These are phyloP conservation scores for Onthophagus taurus DNA, from an alignment of 1,140 invertebrate genomes.

Conservation along the genomic window DNA sequence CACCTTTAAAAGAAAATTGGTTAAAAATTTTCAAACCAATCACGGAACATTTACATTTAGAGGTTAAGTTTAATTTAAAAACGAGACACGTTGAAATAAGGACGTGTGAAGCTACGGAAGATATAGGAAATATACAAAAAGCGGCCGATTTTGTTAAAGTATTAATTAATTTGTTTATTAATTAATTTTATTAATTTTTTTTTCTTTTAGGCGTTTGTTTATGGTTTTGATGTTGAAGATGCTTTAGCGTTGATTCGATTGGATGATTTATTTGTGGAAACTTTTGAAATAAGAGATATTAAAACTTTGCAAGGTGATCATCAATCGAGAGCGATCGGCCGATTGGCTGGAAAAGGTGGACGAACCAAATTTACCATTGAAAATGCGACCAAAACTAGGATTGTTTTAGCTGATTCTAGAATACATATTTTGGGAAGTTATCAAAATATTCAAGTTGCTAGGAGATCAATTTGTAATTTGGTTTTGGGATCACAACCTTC, in stretches of 20 bases:
- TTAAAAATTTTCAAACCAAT: slow-evolving; percentile 93
- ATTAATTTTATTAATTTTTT: slow-evolving; percentile 19
- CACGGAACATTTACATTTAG: slow-evolving; percentile 89
- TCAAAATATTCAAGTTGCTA: slow-evolving; percentile 92
- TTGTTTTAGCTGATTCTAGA: slow-evolving; percentile 92
- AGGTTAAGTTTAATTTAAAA: slow-evolving; percentile 92
- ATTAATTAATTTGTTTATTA: slow-evolving; percentile 14
- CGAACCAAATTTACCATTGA: slow-evolving; percentile 98
- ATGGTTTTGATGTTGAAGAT: slow-evolving; percentile 97
- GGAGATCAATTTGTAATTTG: slow-evolving; percentile 93
- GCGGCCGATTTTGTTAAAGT: slow-evolving; percentile 93
- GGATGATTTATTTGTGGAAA: slow-evolving; percentile 95
- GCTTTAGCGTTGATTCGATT: slow-evolving; percentile 88
- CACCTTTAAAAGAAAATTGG: slow-evolving; percentile 94
- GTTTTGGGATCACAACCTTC: slow-evolving; percentile 93
- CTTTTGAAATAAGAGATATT: slow-evolving; percentile 95
- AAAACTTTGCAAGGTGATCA: slow-evolving; percentile 95
- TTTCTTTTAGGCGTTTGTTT: slow-evolving; percentile 69
- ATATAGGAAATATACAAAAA: slow-evolving; percentile 89
- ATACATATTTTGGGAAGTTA: slow-evolving; percentile 97
- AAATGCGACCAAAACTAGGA: slow-evolving; percentile 97
- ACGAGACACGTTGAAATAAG: slow-evolving; percentile 83
- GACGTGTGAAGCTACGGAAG: slow-evolving; percentile 64
- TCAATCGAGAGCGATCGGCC: slow-evolving; percentile 87
- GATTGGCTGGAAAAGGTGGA: slow-evolving; percentile 94